Conservation (phyloP, 2,888 invertebrate species). For the Drosophila picticornis region DNA sequence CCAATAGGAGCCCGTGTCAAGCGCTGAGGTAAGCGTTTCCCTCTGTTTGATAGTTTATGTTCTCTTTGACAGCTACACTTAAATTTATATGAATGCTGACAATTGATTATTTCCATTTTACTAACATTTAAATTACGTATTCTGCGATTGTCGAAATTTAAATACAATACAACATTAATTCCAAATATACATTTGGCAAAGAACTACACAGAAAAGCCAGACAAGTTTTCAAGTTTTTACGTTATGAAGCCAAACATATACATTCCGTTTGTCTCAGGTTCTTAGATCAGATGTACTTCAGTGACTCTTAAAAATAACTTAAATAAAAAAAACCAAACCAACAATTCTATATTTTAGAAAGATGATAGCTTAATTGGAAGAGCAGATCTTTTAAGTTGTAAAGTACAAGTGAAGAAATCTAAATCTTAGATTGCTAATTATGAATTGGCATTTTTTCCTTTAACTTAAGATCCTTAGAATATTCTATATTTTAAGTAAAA, state of each 20-base stretch:
- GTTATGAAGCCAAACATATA: background rate
- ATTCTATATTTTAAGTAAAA: background rate
- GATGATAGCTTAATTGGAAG: background rate
- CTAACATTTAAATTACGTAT: background rate
- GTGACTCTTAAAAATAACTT: background rate
- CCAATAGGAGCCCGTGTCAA: conserved; percentile 34
- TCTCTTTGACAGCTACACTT: background rate
- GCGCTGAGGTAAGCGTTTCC: conserved; percentile 39
- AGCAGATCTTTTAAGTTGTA: background rate
- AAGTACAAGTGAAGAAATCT: background rate
- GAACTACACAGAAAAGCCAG: background rate
- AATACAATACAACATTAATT: background rate
- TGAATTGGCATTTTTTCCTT: background rate
- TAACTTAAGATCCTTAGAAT: background rate
- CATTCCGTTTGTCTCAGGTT: background rate
- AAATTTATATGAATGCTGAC: conserved; percentile 13
- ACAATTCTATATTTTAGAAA: background rate
- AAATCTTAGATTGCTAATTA: background rate
- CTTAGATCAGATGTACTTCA: background rate
- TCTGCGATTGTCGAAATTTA: background rate
- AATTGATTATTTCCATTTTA: background rate
- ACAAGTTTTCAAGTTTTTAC: background rate
- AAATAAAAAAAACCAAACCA: background rate
- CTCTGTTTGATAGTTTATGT: conserved; percentile 6
- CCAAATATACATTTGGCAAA: background rate